Conservation (phyloP, 1,140 invertebrate species). For the Drosophila nigrodunni region DNA sequence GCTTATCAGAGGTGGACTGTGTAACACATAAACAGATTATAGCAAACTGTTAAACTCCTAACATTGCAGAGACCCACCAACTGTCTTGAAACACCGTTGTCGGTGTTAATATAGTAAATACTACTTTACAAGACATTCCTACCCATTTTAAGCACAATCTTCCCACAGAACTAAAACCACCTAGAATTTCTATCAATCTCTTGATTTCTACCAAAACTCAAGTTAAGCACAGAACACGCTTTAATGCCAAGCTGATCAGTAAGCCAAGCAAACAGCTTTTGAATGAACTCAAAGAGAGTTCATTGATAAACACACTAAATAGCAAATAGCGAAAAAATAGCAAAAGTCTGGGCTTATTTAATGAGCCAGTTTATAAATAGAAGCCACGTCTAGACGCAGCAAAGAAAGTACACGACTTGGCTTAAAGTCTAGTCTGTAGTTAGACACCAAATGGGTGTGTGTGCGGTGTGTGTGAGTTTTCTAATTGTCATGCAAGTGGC, state of each 20-base stretch:
- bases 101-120: too few relatives aligned
- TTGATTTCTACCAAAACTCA: background rate
- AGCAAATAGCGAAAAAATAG: background rate
- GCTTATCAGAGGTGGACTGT: too few relatives aligned
- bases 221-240: background rate
- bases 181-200: background rate
- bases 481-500: constrained; percentile 74
- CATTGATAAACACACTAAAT: constrained; percentile 26
- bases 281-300: constrained; percentile 14
- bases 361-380: constrained; percentile 43
- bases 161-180: background rate
- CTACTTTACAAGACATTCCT: too few relatives aligned
- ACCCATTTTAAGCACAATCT: too few relatives aligned
- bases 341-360: constrained; percentile 10
- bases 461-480: constrained; percentile 47
- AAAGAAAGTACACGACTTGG: constrained; percentile 33
- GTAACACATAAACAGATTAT: too few relatives aligned
- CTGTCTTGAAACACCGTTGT: too few relatives aligned
- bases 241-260: background rate
- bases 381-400: constrained; percentile 30
- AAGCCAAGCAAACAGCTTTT: constrained; percentile 4
- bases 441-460: constrained; percentile 27
- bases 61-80: too few relatives aligned
- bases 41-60: too few relatives aligned
- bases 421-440: constrained; percentile 12